Evolutionary conservation across 2,113 vertebrate species (phyloP).

Genomic region (Electrona antarctica): DNA sequence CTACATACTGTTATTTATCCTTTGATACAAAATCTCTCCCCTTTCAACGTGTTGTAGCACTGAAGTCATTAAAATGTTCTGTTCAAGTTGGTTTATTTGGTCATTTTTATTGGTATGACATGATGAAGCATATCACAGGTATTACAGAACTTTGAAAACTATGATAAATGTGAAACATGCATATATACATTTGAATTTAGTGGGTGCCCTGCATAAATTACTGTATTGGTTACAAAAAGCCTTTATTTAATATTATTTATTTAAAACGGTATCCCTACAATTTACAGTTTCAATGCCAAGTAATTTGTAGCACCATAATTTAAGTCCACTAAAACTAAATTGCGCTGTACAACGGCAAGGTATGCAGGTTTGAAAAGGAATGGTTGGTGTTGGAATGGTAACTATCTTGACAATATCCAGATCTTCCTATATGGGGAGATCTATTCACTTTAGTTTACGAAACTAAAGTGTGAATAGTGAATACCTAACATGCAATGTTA

Average conservation of each 20-base stretch:
- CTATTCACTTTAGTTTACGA: too few species aligned
- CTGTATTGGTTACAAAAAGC: neutral
- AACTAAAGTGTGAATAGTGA: too few species aligned
- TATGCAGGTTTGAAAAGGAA: neutral
- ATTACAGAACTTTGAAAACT: neutral
- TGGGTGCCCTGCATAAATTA: neutral
- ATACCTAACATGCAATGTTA: too few species aligned
- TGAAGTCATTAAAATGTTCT: slow-evolving; percentile 76
- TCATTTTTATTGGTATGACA: neutral
- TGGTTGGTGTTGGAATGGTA: too few species aligned
- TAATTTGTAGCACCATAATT: too few species aligned
- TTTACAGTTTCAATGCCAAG: too few species aligned
- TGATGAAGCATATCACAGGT: neutral
- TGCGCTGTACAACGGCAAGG: neutral
- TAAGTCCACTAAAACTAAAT: too few species aligned
- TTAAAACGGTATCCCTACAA: neutral
- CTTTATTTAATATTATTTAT: neutral
- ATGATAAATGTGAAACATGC: too few species aligned
- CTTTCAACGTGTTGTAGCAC: slow-evolving; percentile 60
- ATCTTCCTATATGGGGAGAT: neutral
- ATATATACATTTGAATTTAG: neutral
- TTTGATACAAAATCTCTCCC: slow-evolving; percentile 63
- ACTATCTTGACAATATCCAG: neutral
- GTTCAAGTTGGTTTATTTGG: slow-evolving; percentile 30
- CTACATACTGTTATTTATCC: slow-evolving; percentile 78